Evolutionary conservation across 2,113 vertebrate species (phyloP).

Genomic region (Semicossyphus pulcher): DNA sequence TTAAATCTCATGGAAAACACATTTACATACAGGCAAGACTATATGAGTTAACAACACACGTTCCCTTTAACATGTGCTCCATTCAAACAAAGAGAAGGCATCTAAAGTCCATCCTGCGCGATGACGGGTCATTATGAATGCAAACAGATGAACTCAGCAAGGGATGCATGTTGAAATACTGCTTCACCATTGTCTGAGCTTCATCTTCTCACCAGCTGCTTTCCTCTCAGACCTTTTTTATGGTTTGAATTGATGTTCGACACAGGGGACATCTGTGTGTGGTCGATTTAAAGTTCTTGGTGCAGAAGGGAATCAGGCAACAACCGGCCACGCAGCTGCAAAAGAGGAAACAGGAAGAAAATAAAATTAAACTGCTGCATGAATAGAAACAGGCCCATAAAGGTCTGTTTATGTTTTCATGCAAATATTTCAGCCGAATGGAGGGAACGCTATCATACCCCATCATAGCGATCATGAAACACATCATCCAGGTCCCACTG

Average conservation of each 20-base stretch:
- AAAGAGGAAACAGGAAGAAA: slow-evolving; percentile 8
- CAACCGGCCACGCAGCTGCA: slow-evolving; percentile 79
- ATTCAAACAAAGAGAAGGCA: too few relatives aligned
- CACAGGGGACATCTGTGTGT: slow-evolving; percentile 79
- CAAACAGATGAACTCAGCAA: too few relatives aligned
- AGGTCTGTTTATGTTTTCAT: neutral
- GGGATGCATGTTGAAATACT: too few relatives aligned
- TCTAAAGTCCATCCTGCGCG: too few relatives aligned
- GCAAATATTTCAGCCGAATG: slow-evolving; percentile 31
- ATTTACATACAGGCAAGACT: slow-evolving; percentile 15
- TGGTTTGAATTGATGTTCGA: slow-evolving; percentile 51
- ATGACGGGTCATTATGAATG: too few relatives aligned
- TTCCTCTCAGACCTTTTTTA: slow-evolving; percentile 69
- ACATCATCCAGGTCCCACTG: slow-evolving; percentile 70
- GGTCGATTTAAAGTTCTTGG: slow-evolving; percentile 59
- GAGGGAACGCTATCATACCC: slow-evolving; percentile 58
- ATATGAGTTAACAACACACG: neutral
- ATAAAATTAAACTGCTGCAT: neutral
- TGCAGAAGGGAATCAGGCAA: slow-evolving; percentile 81
- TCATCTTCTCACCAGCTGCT: neutral
- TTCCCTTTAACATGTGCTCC: neutral
- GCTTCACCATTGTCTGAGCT: neutral
- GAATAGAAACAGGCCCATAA: slow-evolving; percentile 5
- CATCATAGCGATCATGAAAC: slow-evolving; percentile 44
- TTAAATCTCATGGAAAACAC: neutral